Percentiles rank a stretch among this genome's conserved stretches.
These are phyloP conservation scores for Dicrostonyx torquatus DNA, from an alignment of 2,797 vertebrate species.

Conservation along the genomic window DNA sequence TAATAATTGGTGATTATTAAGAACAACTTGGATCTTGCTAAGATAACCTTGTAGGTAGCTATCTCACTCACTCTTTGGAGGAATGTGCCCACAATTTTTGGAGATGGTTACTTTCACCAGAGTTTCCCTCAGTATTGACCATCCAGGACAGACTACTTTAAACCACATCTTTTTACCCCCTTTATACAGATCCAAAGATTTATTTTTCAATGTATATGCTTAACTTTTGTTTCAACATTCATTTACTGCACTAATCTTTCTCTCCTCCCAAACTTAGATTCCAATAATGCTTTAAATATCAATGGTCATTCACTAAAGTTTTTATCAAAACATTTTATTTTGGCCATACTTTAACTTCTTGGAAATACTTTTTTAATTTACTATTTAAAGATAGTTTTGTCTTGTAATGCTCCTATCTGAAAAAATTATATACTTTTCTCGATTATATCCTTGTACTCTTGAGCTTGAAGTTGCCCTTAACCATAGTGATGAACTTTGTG, in stretches of 20 bases:
- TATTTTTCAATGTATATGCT: neutral
- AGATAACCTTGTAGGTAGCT: neutral
- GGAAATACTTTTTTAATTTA: conserved; percentile 7
- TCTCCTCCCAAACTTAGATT: neutral
- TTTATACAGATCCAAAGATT: neutral
- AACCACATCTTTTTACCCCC: neutral
- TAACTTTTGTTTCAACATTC: neutral
- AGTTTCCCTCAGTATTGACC: neutral
- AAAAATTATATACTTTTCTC: neutral
- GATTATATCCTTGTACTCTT: neutral
- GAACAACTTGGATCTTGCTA: neutral
- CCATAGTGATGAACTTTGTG: neutral
- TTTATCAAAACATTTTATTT: neutral
- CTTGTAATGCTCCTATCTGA: neutral
- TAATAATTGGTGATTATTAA: conserved; percentile 7
- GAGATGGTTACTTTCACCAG: neutral
- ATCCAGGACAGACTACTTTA: neutral
- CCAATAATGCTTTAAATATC: neutral
- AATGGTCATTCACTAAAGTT: neutral
- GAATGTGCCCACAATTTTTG: neutral
- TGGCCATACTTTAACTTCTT: neutral
- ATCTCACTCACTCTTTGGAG: neutral
- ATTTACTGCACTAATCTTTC: neutral
- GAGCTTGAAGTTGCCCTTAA: neutral
- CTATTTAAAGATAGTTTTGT: neutral